phyloP scores from a whole-genome alignment of 2,113 vertebrate species.

The Malurus melanocephalus region DNA sequence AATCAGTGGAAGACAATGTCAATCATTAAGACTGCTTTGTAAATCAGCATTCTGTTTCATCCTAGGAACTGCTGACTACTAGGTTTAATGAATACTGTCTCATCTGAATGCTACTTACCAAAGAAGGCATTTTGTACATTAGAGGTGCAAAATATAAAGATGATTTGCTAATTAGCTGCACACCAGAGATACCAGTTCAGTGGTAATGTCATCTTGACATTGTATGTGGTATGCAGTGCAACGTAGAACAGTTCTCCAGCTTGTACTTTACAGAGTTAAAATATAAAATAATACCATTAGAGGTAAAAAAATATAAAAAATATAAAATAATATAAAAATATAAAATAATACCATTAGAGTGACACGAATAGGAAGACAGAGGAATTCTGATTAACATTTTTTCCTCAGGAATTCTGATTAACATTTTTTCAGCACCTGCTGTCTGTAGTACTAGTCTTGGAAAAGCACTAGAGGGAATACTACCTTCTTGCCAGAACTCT shows the following conservation, averaged over 20 bases:
- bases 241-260: neutral
- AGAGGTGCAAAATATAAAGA: neutral
- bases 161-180: neutral
- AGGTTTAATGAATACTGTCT: neutral
- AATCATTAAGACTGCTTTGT: neutral
- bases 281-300: neutral
- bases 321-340: neutral
- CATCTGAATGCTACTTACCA: neutral
- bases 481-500: neutral
- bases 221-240: neutral
- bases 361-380: neutral
- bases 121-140: neutral
- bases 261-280: neutral
- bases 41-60: neutral
- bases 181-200: neutral
- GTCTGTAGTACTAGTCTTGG: neutral
- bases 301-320: neutral
- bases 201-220: neutral
- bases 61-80: neutral
- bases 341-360: neutral
- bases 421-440: neutral
- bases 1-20: conserved; percentile 6
- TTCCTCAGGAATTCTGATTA: neutral
- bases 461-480: neutral
- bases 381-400: neutral